Base-by-base conservation (phyloP, 2,113 vertebrate genomes). In the Clarias batrachus region DNA sequence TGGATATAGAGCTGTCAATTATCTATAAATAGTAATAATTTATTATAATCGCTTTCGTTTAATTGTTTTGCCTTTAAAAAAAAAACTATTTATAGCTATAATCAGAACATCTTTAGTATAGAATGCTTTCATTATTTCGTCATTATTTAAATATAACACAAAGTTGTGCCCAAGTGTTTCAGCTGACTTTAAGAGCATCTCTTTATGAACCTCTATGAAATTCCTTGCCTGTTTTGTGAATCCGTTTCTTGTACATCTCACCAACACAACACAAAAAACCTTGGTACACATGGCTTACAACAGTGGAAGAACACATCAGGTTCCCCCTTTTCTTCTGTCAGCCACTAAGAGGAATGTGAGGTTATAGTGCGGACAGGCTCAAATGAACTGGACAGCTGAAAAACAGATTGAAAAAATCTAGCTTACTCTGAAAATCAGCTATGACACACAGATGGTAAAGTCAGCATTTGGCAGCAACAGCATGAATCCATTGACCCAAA, bases 11-110 rank as follows among this genome's bases (percentile, higher is more conserved):
- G 78, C 17, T 80, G 30, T 60, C 78, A 60, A 37, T 80, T 57
- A 80, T 80, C 78, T 60, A 37, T 80, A 79, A 79, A 30, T 37
- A 80, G 37, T 60, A 80, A 59, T 80, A 7, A 79, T 1, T 59
- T 21, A 33, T 59, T 33, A 27, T 56, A 79, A 59, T 17, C 2
- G 27, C 27, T 57, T 59, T n/a, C 48, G 23, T 79, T 33, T n/a
- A 76, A 52, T 52, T 76, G 41, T 25, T 74, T 52, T 74, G 3
- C 11, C 52, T 48, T 48, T 74, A 5, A 52, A 56, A 8, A 48
- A n/a, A 77, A 4, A 54, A 8, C 74, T 14, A 77, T 56, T 77
- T 77, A 56, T 17, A 56, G 74, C 14, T 54, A 25, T 77, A 27
- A 56, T 52, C 48, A 56, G 52, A 56, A 77, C 52, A 27, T 3